phyloP scores from a whole-genome alignment of 2,888 invertebrate species.

The Brachynemurus nebulosus region DNA sequence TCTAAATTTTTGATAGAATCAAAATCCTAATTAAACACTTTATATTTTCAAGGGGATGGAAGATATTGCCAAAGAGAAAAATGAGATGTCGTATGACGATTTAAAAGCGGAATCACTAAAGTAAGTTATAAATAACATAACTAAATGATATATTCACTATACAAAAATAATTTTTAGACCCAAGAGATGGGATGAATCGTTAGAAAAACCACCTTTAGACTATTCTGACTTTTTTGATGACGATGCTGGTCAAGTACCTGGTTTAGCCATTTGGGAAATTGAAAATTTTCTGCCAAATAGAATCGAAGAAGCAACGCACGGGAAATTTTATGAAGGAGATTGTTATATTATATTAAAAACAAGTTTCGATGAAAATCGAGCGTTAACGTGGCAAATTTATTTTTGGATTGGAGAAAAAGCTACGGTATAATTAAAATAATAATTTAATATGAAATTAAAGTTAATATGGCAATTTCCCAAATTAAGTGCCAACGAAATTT shows the following conservation, averaged over 20 bases:
- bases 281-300: slow-evolving; percentile 97
- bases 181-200: slow-evolving; percentile 89
- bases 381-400: slow-evolving; percentile 88
- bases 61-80: slow-evolving; percentile 69
- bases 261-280: slow-evolving; percentile 95
- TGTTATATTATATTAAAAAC: slow-evolving; percentile 96
- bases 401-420: slow-evolving; percentile 98
- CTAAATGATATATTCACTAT: too few species aligned
- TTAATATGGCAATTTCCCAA: neutral
- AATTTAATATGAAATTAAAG: neutral
- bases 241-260: slow-evolving; percentile 85
- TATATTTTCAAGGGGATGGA: slow-evolving; percentile 54
- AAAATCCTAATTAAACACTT: neutral
- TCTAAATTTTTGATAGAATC: slow-evolving; percentile 9
- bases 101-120: slow-evolving; percentile 57
- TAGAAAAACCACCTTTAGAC: slow-evolving; percentile 90
- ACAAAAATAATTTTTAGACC: slow-evolving; percentile 49
- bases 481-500: too few species aligned
- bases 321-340: slow-evolving; percentile 98
- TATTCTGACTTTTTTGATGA: slow-evolving; percentile 96
- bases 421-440: slow-evolving; percentile 44
- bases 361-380: slow-evolving; percentile 64
- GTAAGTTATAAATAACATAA: slow-evolving; percentile 31
- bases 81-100: slow-evolving; percentile 51
- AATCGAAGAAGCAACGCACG: slow-evolving; percentile 85